Conservation (phyloP, 2,888 invertebrate genomes). For the Meta bourneti region DNA sequence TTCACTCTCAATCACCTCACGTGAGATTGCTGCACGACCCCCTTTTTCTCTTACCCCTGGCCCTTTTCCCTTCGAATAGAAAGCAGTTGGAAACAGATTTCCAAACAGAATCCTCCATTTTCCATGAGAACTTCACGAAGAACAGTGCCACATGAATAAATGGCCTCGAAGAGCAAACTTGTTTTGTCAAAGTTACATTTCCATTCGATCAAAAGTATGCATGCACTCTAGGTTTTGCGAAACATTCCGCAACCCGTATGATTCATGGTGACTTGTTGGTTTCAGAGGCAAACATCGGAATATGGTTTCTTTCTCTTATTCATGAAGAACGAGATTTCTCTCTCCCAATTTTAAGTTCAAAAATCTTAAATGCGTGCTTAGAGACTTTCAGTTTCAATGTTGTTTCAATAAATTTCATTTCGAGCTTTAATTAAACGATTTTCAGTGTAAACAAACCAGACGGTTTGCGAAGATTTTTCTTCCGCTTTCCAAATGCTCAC, state of each 20-base stretch:
- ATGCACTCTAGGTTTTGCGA: not conserved
- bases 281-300: not conserved
- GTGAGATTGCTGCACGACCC: not conserved
- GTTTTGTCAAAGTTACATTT: not conserved
- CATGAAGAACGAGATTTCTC: not conserved
- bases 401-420: no score
- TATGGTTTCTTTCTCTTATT: not conserved
- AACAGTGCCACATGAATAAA: not conserved
- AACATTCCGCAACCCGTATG: not conserved
- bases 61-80: not conserved
- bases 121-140: not conserved
- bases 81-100: not conserved
- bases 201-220: not conserved
- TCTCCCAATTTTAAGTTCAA: no score
- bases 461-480: no score
- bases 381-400: no score
- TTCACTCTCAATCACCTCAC: not conserved
- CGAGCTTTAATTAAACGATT: no score
- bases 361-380: no score
- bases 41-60: not conserved
- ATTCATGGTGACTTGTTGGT: not conserved
- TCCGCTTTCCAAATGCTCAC: no score
- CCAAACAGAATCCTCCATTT: not conserved
- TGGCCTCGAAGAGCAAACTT: not conserved
- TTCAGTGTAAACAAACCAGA: no score